These are phyloP conservation scores for Antennarius striatus DNA, from an alignment of 2,113 vertebrate species.

Conservation along the genomic window DNA sequence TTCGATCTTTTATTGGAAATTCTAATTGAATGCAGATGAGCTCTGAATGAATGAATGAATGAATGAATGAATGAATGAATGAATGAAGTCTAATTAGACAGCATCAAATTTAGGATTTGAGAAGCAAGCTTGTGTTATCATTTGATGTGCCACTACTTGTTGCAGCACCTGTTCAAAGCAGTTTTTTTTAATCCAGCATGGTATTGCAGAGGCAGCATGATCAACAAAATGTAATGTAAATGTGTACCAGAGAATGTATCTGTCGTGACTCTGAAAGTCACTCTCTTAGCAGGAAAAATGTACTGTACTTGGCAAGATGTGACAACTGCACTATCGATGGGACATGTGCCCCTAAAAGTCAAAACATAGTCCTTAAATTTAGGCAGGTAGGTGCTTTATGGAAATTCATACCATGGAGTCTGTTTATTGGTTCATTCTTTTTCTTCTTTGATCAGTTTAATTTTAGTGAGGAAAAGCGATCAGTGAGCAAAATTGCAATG, in stretches of 20 bases:
- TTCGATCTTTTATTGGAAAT: too few relatives aligned
- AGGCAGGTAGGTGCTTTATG: neutral
- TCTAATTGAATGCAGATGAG: too few relatives aligned
- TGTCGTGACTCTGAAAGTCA: neutral
- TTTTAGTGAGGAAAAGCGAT: slow-evolving; percentile 5
- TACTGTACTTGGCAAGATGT: neutral
- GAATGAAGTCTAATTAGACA: too few relatives aligned
- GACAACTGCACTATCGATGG: neutral
- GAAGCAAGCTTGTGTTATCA: slow-evolving; percentile 1
- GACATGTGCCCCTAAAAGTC: neutral
- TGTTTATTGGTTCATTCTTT: too few relatives aligned
- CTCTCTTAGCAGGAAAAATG: neutral
- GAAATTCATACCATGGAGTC: neutral
- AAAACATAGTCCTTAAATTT: neutral
- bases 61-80: too few relatives aligned
- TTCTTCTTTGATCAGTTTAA: slow-evolving; percentile 3
- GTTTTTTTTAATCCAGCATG: neutral
- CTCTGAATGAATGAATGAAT: too few relatives aligned
- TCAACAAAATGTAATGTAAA: slow-evolving; percentile 5
- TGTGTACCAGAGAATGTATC: slow-evolving; percentile 5
- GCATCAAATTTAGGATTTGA: neutral
- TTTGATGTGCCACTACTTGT: neutral
- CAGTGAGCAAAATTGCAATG: slow-evolving; percentile 9
- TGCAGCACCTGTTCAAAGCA: slow-evolving; percentile 16
- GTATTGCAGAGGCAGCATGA: slow-evolving; percentile 3